phyloP scores from a whole-genome alignment of 2,888 invertebrate species.

The Yponomeuta evonymella region DNA sequence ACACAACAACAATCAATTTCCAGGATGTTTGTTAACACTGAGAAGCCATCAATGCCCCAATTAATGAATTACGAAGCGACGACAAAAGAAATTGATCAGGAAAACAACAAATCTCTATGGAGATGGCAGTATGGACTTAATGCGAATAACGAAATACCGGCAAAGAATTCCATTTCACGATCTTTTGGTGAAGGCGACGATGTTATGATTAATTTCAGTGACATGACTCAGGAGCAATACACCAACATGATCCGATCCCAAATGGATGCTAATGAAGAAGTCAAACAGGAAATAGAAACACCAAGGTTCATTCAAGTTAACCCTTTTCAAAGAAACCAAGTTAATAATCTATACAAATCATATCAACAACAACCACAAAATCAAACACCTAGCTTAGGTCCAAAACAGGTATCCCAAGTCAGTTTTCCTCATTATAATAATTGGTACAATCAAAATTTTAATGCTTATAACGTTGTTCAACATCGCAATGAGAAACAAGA shows the following conservation, averaged over 20 bases:
- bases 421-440: constrained; percentile 10
- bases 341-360: not conserved
- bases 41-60: constrained; percentile 58
- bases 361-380: not conserved
- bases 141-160: constrained; percentile 34
- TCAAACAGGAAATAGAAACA: constrained; percentile 1
- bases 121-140: constrained; percentile 66
- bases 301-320: not conserved
- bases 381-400: not conserved
- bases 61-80: constrained; percentile 62
- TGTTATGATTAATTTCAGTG: constrained; percentile 59
- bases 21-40: constrained; percentile 45
- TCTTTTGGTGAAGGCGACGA: constrained; percentile 60
- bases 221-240: constrained; percentile 64
- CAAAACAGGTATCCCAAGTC: not conserved
- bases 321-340: not conserved
- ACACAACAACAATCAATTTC: constrained; percentile 40
- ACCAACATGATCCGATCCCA: constrained; percentile 54
- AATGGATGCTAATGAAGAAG: constrained; percentile 34
- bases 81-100: constrained; percentile 50
- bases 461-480: not conserved
- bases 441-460: constrained; percentile 7
- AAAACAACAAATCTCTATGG: constrained; percentile 60
- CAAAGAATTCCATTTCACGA: constrained; percentile 60
- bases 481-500: not conserved